A percentile compares a stretch with the other conserved stretches of the same genome.
Evolutionary conservation across 2,888 invertebrate species (phyloP).

Genomic region (Pteria penguin): DNA sequence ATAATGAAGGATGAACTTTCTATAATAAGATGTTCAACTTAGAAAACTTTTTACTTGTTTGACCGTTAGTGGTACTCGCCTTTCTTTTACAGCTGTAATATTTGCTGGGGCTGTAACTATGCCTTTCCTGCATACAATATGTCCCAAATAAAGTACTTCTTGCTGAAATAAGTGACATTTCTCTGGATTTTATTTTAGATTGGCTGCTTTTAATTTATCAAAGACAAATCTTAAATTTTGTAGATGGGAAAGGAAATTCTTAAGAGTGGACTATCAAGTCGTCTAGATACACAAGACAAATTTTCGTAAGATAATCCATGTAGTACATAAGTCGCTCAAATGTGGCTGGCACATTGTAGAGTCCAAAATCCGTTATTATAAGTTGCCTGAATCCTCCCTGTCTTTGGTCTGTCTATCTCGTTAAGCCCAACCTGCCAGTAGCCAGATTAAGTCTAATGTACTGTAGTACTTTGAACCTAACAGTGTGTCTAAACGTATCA

Average conservation of each 20-base stretch:
- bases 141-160: conserved; percentile 36
- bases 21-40: conserved; percentile 33
- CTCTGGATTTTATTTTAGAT: conserved; percentile 29
- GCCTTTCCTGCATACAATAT: conserved; percentile 19
- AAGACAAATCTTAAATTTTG: conserved; percentile 7
- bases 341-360: conserved; percentile 37
- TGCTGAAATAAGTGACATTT: conserved; percentile 40
- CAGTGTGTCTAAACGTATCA: conserved; percentile 36
- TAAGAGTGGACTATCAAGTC: conserved; percentile 42
- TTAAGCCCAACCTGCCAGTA: conserved; percentile 36
- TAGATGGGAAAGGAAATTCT: conserved; percentile 10
- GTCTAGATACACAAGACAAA: conserved; percentile 39
- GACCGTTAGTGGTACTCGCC: conserved; percentile 33
- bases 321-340: conserved; percentile 40
- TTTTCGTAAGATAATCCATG: conserved; percentile 26
- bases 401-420: conserved; percentile 29
- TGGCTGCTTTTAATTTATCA: conserved; percentile 13
- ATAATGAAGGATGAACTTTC: conserved; percentile 33
- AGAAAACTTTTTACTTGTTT: conserved; percentile 39
- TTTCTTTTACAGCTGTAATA: conserved; percentile 18
- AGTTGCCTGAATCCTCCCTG: conserved; percentile 40
- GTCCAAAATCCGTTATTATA: conserved; percentile 44
- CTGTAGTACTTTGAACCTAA: conserved; percentile 42
- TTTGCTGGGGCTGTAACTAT: not conserved
- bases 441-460: conserved; percentile 37